A percentile compares a stretch with the other conserved stretches of the same genome.
Evolutionary conservation across 2,113 vertebrate genomes (phyloP).

Genomic region (Brachyhypopomus gauderio): DNA sequence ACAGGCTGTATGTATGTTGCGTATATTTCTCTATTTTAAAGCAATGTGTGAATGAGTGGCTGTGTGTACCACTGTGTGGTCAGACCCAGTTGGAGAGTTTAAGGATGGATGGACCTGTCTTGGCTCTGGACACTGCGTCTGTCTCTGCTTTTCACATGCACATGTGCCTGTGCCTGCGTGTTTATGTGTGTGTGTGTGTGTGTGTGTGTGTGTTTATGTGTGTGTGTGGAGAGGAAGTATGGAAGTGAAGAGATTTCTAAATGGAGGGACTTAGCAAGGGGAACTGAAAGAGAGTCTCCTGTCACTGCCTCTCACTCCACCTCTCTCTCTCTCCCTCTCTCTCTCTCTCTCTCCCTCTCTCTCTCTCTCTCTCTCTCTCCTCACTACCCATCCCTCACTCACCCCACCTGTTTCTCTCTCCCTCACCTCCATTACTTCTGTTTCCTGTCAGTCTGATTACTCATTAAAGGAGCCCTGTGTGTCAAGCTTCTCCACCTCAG

Average conservation of each 20-base stretch:
- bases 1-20: too few species aligned
- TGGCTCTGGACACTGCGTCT: not conserved
- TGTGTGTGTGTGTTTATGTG: slow-evolving; percentile 23
- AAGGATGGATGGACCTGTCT: slow-evolving; percentile 38
- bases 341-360: not conserved
- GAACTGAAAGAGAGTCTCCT: slow-evolving; percentile 2
- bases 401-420: not conserved
- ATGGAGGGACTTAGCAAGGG: slow-evolving; percentile 11
- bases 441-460: slow-evolving; percentile 9
- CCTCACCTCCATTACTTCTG: not conserved
- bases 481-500: slow-evolving; percentile 4
- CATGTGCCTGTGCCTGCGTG: slow-evolving; percentile 14
- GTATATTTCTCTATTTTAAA: too few species aligned
- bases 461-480: not conserved
- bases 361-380: not conserved
- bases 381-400: not conserved
- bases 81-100: slow-evolving; percentile 34
- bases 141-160: not conserved
- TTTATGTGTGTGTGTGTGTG: slow-evolving; percentile 17
- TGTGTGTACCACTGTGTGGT: slow-evolving; percentile 15
- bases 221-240: slow-evolving; percentile 11
- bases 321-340: not conserved
- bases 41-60: not conserved
- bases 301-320: not conserved
- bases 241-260: slow-evolving; percentile 9